Evolutionary conservation across 2,888 invertebrate species (phyloP), one percentile per base, ranked within the genome.

Genomic region (Theretra japonica): DNA sequence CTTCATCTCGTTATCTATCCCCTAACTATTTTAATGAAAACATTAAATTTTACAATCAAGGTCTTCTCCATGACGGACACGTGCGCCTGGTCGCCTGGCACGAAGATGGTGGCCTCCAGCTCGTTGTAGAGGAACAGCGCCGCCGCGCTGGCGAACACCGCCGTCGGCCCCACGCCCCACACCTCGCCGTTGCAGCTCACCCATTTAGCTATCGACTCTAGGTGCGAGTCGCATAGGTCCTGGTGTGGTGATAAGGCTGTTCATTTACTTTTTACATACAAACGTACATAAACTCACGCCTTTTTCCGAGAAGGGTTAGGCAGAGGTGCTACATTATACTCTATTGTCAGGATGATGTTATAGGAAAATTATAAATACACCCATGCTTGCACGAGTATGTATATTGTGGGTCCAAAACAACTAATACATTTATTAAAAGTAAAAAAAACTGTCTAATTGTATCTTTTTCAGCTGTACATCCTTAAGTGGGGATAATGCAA

Each of bases 121-220:
- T 94, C 94, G 85, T 89, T 88, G 90, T 90, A 91, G n/a, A 94
- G 90, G 85, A 92, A 93, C 65, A 94, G 87, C 6, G 91, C 89
- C 23, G 94, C 94, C 73, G 94, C 94, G 78, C 92, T 92, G 75
- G 92, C 93, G 86, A 94, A 93, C 80, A 94, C 91, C 68, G 83
- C 84, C 62, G 94, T 94, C 19, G 94, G 94, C 15, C 94, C 94
- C 76, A 93, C 88, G 71, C 94, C 94, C 91, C 91, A 91, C 70
- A 86, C 81, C 82, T 93, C 93, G 75, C 93, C 94, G 81, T 94
- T 94, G 89, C 94, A 94, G 83, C 94, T 94, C 85, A 93, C 82
- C 94, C 94, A 94, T 88, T 85, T 88, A 60, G 90, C 86, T 60
- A 90, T 65, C 56, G 81, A 76, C 74, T 90, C 91, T 76, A 88